phyloP scores from a whole-genome alignment of 2,888 invertebrate species.

The Drosophila robusta region DNA sequence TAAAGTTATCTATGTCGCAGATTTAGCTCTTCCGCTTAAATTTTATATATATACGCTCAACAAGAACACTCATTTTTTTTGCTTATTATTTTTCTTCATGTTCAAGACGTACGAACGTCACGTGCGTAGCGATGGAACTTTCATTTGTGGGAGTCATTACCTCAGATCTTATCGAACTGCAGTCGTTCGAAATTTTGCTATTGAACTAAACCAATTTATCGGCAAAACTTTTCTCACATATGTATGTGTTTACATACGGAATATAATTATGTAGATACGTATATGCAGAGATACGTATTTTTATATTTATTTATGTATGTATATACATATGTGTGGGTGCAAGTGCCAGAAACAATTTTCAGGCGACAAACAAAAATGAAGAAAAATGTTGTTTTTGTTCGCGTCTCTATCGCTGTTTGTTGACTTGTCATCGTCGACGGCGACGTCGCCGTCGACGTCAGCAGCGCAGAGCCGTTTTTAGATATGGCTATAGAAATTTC shows the following conservation, averaged over 20 bases:
- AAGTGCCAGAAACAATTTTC: conserved; percentile 31
- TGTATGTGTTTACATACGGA: background rate
- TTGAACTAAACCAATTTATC: background rate
- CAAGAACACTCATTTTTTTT: too few species aligned
- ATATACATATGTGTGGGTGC: background rate
- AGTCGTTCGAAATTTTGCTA: background rate
- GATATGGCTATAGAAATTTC: conserved; percentile 43
- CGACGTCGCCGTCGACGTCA: conserved; percentile 6
- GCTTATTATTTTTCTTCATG: too few species aligned
- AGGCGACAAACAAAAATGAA: conserved; percentile 25
- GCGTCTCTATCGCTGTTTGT: conserved; percentile 29
- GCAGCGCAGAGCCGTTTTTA: conserved; percentile 27
- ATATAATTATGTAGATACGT: background rate
- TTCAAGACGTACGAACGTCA: too few species aligned
- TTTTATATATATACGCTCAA: too few species aligned
- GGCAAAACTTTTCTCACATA: background rate
- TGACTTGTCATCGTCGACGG: conserved; percentile 33
- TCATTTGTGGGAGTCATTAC: background rate
- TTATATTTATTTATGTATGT: background rate
- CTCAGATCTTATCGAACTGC: background rate
- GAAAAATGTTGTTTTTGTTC: conserved; percentile 20
- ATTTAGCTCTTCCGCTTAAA: too few species aligned
- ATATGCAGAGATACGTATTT: background rate
- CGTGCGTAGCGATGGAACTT: background rate
- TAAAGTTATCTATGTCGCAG: too few species aligned